Evolutionary conservation across 2,888 invertebrate species (phyloP).

Genomic region (Lepeophtheirus nordmannii): DNA sequence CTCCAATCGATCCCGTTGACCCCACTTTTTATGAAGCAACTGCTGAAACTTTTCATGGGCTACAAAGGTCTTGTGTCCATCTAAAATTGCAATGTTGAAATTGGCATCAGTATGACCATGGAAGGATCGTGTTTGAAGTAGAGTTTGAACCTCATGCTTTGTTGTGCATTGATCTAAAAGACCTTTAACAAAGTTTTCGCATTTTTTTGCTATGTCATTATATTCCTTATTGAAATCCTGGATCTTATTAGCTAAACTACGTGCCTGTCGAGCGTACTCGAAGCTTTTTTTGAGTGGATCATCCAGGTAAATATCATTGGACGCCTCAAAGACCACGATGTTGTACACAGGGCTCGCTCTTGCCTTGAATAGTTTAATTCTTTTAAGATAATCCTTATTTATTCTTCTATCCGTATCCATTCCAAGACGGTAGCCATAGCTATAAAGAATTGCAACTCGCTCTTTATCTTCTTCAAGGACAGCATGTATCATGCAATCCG

Average conservation of each 20-base stretch:
- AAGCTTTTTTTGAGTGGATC: conserved; percentile 19
- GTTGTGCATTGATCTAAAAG: conserved; percentile 20
- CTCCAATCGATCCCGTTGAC: conserved; percentile 20
- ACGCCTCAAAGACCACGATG: conserved; percentile 16
- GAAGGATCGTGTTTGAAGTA: conserved; percentile 21
- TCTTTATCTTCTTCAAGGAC: conserved; percentile 21
- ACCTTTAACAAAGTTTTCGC: conserved; percentile 19
- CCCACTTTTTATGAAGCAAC: conserved; percentile 24
- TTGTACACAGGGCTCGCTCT: conserved; percentile 21
- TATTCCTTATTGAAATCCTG: conserved; percentile 23
- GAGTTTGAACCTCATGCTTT: conserved; percentile 23
- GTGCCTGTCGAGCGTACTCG: conserved; percentile 17
- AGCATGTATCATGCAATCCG: conserved; percentile 22
- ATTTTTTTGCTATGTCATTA: conserved; percentile 21
- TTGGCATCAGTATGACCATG: conserved; percentile 22
- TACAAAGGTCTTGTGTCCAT: conserved; percentile 24
- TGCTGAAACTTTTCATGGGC: conserved; percentile 25
- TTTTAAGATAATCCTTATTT: conserved; percentile 22
- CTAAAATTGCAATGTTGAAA: conserved; percentile 24
- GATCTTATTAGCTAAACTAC: conserved; percentile 16
- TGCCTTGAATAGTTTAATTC: conserved; percentile 22
- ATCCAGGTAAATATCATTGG: conserved; percentile 16
- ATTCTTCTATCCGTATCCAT: conserved; percentile 21
- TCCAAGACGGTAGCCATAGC: conserved; percentile 14
- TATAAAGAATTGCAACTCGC: conserved; percentile 12